Base-by-base conservation (phyloP, 2,113 vertebrate species). In the Cyanoramphus novaezelandiae region DNA sequence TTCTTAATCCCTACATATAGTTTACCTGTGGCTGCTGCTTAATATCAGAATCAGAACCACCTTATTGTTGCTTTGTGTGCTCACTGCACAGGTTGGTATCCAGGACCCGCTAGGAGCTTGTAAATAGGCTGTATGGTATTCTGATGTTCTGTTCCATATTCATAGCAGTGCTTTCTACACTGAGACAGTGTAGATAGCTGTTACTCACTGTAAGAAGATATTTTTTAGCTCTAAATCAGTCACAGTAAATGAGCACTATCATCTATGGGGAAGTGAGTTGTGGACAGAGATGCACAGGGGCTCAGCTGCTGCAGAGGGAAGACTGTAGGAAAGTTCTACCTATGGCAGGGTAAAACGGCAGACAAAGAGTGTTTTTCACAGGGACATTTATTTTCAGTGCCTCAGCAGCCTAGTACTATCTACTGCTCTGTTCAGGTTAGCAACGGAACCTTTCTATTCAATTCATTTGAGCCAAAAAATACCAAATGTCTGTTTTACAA, bases 121-220 rank as follows among this genome's bases (percentile, higher is more conserved):
- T 16, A 28, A 39, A 43, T 3, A 18, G 17, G 29, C 25, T 64
- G 49, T 23, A 6, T 0, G 1, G 19, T 10, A 3, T 0, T 28
- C 39, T 8, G 3, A 7, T 13, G 39, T 17, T 24, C 35, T 52
- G 28, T 60, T 92, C 29, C 17, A 9, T 13, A 13, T 23, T 47
- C 27, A 17, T 25, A 33, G 39, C 23, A 14, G 9, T 3, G 69
- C 11, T 13, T 76, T 29, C 43, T 46, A 33, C 19, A 10, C 43
- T 2, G 4, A 50, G 41, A 24, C 35, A 20, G 62, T 31, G 27
- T 41, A 62, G n/a, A 29, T 41, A 46, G 46, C 31, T 46, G 12
- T 14, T 70, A 7, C 14, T 60, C 28, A n/a, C n/a, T 37, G 44
- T 17, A 27, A 59, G n/a, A n/a, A 59, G 46, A 35, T 16, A 33